Evolutionary conservation across 2,888 invertebrate species (phyloP).

Genomic region (Cataglyphis altisquamis): DNA sequence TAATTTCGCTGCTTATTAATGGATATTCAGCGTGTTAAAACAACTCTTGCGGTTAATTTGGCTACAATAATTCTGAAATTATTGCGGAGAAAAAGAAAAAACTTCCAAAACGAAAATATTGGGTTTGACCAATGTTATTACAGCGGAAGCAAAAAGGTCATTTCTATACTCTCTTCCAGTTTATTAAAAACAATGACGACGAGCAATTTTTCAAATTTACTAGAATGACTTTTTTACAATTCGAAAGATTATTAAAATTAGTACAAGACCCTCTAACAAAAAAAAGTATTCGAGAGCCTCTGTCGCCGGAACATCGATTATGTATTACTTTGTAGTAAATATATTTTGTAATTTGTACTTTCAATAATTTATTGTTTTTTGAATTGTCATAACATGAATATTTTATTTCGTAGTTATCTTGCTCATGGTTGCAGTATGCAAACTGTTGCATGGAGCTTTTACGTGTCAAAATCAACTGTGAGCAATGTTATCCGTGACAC

Average conservation of each 20-base stretch:
- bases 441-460: constrained; percentile 14
- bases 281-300: neutral
- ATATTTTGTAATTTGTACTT: neutral
- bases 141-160: neutral
- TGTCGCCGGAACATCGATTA: neutral
- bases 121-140: neutral
- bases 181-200: neutral
- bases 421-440: neutral
- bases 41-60: neutral
- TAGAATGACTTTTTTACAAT: neutral
- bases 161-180: constrained; percentile 11
- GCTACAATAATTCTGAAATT: neutral
- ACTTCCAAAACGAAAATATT: constrained; percentile 10
- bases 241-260: neutral
- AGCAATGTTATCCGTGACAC: neutral
- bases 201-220: neutral
- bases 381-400: neutral
- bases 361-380: neutral
- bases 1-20: neutral
- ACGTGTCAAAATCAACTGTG: neutral
- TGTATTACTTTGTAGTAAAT: constrained; percentile 10
- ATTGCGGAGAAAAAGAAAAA: neutral
- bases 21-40: neutral
- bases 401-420: constrained; percentile 20
- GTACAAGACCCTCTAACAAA: neutral